Percentiles rank a stretch among this genome's conserved stretches.
Conservation (phyloP, 2,888 invertebrate genomes). For the Polyommatus icarus region DNA sequence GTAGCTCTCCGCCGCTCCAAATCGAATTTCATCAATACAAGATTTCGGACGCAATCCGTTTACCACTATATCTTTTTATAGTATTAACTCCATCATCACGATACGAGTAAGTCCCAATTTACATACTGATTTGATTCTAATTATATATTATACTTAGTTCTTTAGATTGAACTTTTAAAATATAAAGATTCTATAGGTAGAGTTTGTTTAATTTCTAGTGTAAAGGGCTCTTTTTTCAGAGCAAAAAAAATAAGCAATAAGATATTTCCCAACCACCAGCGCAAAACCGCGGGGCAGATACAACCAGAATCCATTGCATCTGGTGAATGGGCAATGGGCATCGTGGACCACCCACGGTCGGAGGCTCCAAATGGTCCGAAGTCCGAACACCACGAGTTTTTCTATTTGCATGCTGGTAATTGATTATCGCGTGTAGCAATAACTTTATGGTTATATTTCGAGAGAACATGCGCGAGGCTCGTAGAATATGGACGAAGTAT, state of each 20-base stretch:
- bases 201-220: background rate
- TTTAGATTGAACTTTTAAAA: no score
- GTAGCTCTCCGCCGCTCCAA: background rate
- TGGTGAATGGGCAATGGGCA: constrained; percentile 12
- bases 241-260: background rate
- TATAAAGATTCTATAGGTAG: background rate
- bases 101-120: background rate
- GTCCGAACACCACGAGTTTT: background rate
- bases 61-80: background rate
- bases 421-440: background rate
- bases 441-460: background rate
- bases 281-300: background rate
- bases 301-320: background rate
- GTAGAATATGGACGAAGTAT: constrained; percentile 12
- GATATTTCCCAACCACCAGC: background rate
- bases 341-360: constrained; percentile 3
- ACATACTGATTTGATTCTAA: background rate
- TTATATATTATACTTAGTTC: no score
- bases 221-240: background rate
- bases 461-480: background rate
- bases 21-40: constrained; percentile 24
- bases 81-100: background rate
- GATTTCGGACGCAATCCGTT: constrained; percentile 9
- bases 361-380: background rate
- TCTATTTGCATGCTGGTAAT: constrained; percentile 16